Base-by-base conservation (phyloP, 2,113 vertebrate genomes). In the Podiceps cristatus region DNA sequence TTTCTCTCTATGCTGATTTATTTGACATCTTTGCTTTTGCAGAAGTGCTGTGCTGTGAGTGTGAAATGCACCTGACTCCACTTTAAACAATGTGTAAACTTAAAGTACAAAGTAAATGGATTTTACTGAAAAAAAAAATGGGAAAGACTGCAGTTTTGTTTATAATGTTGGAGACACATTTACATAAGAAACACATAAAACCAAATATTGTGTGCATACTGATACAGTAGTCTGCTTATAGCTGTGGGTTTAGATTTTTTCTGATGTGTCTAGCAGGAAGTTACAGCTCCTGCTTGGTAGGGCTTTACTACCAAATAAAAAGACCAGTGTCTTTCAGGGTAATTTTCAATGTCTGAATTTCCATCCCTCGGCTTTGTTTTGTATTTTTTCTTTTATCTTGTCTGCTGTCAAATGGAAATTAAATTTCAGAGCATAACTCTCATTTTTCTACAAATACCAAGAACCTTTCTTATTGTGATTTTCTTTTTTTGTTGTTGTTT, bases 101-200 rank as follows among this genome's bases (percentile, higher is more conserved):
- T 19, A 76, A 90, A 86, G 33, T 73, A 90, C 42, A 72, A 95
- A 86, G 58, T 78, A 59, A 94, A 91, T 56, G 33, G n/a, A 18
- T 35, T 94, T 84, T 86, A 69, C 18, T 67, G 56, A 17, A 45
- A 37, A 37, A 62, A 89, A 84, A 91, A 93, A 92, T 2, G 19
- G 31, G 47, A 64, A 75, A 89, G 69, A 90, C 85, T 87, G 91
- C 40, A 60, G 73, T n/a, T 89, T 85, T 93, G 73, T 94, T 95
- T 96, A 87, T 87, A 31, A 93, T 91, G 56, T 60, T 40, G 10
- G 77, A 87, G 95, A n/a, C 40, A 52, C 49, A 95, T 89, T 93
- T 96, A 72, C 62, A 68, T 95, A 93, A 95, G 91, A 96, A 95
- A 80, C 52, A 86, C 40, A 91, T 90, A 94, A 94, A 87, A 2